phyloP scores from a whole-genome alignment of 2,797 vertebrate genomes.

The Leuciscus waleckii region DNA sequence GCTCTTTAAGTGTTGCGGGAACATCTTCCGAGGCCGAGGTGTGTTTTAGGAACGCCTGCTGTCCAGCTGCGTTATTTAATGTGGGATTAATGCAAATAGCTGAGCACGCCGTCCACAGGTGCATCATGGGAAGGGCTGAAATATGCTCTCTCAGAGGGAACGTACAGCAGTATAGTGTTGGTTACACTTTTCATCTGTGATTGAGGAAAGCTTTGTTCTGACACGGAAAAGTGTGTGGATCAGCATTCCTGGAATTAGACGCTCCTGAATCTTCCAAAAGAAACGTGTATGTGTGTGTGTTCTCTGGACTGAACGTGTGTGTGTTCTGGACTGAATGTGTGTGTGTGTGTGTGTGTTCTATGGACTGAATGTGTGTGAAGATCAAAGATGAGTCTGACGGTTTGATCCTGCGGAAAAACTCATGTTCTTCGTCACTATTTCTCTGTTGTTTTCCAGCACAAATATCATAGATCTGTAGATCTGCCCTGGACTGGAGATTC shows the following conservation, averaged over 20 bases:
- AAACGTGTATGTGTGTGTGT: too few relatives aligned
- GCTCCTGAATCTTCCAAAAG: constrained; percentile 51
- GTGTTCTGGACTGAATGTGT: background rate
- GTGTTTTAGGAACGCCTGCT: constrained; percentile 17
- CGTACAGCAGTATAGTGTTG: background rate
- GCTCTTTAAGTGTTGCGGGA: constrained; percentile 55
- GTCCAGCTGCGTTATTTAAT: constrained; percentile 33
- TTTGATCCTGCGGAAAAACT: background rate
- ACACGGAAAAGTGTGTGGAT: constrained; percentile 40
- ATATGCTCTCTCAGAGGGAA: constrained; percentile 35
- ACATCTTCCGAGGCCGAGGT: constrained; percentile 21
- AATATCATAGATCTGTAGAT: too few relatives aligned
- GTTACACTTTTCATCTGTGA: constrained; percentile 42
- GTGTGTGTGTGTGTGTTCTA: too few relatives aligned
- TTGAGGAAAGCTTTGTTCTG: constrained; percentile 52
- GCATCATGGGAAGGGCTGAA: constrained; percentile 13
- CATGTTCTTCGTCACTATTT: background rate
- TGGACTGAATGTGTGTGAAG: background rate
- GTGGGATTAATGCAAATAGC: constrained; percentile 50
- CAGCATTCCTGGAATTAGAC: constrained; percentile 49
- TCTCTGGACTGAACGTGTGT: background rate
- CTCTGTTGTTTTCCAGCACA: background rate
- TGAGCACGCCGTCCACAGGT: constrained; percentile 30
- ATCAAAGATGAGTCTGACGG: background rate
- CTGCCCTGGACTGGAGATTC: too few relatives aligned